A percentile compares a stretch with the other conserved stretches of the same genome.
These are phyloP conservation scores for Cartodere bifasciata DNA, from an alignment of 2,888 invertebrate species.

Conservation along the genomic window DNA sequence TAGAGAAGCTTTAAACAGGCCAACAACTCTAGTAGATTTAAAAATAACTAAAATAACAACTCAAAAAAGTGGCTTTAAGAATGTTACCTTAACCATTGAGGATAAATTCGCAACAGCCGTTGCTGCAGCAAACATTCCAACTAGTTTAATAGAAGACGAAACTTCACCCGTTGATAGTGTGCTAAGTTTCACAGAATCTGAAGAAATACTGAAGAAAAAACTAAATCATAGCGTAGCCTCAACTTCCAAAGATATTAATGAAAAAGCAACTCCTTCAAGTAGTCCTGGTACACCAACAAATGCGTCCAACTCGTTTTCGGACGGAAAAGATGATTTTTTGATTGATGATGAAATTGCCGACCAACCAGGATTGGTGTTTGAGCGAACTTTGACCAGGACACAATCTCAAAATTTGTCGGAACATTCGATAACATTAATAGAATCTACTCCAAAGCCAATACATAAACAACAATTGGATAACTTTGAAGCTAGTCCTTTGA, in stretches of 20 bases:
- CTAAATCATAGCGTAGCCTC: conserved; percentile 28
- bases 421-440: conserved; percentile 26
- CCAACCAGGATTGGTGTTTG: conserved; percentile 72
- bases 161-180: conserved; percentile 73
- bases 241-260: conserved; percentile 29
- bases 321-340: conserved; percentile 70
- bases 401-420: conserved; percentile 26
- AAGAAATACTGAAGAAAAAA: conserved; percentile 34
- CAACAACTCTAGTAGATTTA: no score
- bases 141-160: conserved; percentile 65
- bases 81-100: conserved; percentile 51
- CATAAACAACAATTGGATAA: conserved; percentile 28
- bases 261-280: conserved; percentile 37
- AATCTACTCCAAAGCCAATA: conserved; percentile 30
- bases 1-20: conserved; percentile 22
- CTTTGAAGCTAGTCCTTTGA: conserved; percentile 33
- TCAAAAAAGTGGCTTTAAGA: conserved; percentile 26
- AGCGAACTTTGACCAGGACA: conserved; percentile 26
- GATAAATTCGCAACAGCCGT: conserved; percentile 57
- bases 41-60: conserved; percentile 5
- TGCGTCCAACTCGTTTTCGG: conserved; percentile 65
- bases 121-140: conserved; percentile 54
- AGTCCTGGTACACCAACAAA: conserved; percentile 74
- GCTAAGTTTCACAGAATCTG: conserved; percentile 52
- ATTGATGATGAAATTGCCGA: conserved; percentile 85